Conservation (phyloP, 2,797 vertebrate genomes). For the Acropternis orthonyx region DNA sequence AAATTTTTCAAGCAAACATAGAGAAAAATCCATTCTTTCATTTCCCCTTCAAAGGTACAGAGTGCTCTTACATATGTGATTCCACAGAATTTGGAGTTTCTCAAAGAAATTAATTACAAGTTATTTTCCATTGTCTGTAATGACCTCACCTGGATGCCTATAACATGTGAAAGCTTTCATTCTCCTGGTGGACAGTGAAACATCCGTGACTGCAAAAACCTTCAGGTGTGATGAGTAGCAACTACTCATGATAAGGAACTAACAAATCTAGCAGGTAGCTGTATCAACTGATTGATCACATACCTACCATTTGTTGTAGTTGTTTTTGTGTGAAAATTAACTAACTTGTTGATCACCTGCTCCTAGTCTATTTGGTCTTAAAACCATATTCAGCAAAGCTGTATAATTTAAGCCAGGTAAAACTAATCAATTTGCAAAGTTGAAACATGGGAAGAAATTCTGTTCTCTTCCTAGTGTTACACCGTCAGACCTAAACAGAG, state of each 20-base stretch:
- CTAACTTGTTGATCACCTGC: neutral
- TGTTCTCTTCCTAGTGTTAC: neutral
- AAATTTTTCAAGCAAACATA: neutral
- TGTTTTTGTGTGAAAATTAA: neutral
- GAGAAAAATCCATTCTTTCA: neutral
- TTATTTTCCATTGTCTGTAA: neutral
- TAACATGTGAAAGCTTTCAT: neutral
- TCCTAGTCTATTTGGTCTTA: neutral
- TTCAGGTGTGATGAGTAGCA: neutral
- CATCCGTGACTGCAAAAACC: neutral
- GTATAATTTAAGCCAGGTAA: neutral
- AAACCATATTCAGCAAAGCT: neutral
- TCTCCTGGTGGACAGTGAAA: neutral
- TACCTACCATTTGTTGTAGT: neutral
- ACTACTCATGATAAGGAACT: neutral
- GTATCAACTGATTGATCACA: neutral
- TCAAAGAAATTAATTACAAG: neutral
- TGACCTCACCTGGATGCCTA: neutral
- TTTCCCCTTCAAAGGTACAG: neutral
- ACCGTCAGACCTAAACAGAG: neutral
- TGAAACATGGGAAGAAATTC: neutral
- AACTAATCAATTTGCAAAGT: neutral
- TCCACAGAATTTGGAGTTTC: neutral
- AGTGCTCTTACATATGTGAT: neutral
- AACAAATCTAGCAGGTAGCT: neutral